A percentile compares a stretch with the other conserved stretches of the same genome.
Evolutionary conservation across 2,888 invertebrate genomes (phyloP).

Genomic region (Orchesella flavescens): DNA sequence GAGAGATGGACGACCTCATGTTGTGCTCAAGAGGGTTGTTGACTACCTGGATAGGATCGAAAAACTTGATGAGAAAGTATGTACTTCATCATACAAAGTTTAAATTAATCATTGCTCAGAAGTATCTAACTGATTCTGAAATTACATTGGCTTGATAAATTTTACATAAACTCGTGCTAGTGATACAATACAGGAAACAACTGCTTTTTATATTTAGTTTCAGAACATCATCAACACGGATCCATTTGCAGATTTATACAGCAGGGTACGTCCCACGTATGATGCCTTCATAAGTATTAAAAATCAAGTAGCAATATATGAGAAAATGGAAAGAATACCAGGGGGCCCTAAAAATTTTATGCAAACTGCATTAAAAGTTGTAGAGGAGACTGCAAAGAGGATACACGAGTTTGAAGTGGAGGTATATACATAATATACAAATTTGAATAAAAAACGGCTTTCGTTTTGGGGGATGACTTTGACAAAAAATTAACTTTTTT

Average conservation of each 20-base stretch:
- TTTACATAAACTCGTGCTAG: not conserved
- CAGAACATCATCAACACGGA: conserved; percentile 62
- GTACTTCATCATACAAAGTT: too few species aligned
- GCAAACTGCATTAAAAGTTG: conserved; percentile 67
- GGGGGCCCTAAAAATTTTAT: conserved; percentile 68
- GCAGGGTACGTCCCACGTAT: conserved; percentile 65
- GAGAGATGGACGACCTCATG: conserved; percentile 53
- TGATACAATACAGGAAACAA: not conserved
- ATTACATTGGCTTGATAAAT: too few species aligned
- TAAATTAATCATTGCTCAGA: too few species aligned
- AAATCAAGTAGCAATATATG: conserved; percentile 68
- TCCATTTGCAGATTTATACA: conserved; percentile 63
- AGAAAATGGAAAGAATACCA: conserved; percentile 69
- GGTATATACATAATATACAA: conserved; percentile 17
- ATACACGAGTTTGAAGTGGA: conserved; percentile 58
- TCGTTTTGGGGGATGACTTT: too few species aligned
- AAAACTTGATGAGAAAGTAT: conserved; percentile 58
- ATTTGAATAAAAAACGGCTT: not conserved
- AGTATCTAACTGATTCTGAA: too few species aligned
- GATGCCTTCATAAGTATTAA: conserved; percentile 68
- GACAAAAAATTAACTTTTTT: too few species aligned
- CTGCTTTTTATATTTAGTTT: conserved; percentile 40
- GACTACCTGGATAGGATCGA: conserved; percentile 59
- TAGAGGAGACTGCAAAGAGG: conserved; percentile 62
- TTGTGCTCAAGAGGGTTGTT: conserved; percentile 53